Evolutionary conservation across 2,113 vertebrate species (phyloP), one percentile per base, ranked within the genome.

Genomic region (Potamarius usumacintae): DNA sequence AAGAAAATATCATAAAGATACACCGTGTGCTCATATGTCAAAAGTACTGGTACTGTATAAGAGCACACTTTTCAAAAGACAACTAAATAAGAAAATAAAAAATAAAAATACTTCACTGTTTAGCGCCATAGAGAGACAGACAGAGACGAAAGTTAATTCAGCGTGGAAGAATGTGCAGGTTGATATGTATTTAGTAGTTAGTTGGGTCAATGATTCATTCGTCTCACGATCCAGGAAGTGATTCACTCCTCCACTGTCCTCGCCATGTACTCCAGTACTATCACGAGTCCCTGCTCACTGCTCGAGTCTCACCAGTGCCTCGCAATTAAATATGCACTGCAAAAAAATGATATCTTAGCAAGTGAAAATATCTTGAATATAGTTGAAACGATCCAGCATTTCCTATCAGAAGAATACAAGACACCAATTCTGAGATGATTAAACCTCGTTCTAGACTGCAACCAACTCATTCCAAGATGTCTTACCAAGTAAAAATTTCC

Each of bases 151-250:
- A 14, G 8, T 18, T n/a, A 27, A 63, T 27, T 17, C 12, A 10
- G 14, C 4, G 25, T 76, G 57, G 57, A 77, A 57, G 69, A 42
- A 34, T n/a, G 18, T 62, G 57, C 20, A 69, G 62, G 14, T 83
- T 67, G 50, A 72, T 34, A 53, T 55, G 12, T 57, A 74, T 71
- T 27, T 17, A 81, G 80, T 58, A 90, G 80, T 90, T 89, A 89
- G 67, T 91, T 85, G 79, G 92, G 84, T 90, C 84, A 88, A 86
- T 93, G 91, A 95, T 89, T 94, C 93, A 93, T 90, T 65, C 92
- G 88, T 92, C 60, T 91, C 79, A 89, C 89, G 76, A 88, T 86
- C 90, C 90, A 79, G 89, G 88, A 87, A 93, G 88, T 91, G 92
- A 94, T 92, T 93, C 84, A 88, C 76, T 89, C 86, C 90, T 86